Evolutionary conservation across 2,113 vertebrate species (phyloP).

Genomic region (Trematocara zebra): DNA sequence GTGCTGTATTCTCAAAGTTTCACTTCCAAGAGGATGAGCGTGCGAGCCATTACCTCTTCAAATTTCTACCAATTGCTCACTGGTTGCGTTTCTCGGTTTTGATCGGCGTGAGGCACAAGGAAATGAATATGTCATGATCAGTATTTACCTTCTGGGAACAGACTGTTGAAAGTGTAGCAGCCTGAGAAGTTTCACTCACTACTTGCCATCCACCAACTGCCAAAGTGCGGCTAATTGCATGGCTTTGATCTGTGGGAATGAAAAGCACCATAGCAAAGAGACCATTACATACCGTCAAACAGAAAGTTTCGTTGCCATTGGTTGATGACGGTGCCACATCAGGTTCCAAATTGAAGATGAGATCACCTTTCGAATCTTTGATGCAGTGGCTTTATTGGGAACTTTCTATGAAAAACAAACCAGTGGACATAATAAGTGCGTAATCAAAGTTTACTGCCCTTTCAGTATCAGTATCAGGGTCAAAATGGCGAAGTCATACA

Average conservation of each 20-base stretch:
- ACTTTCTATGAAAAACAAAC: background rate
- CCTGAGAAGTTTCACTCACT: background rate
- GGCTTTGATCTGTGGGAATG: background rate
- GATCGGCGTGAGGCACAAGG: background rate
- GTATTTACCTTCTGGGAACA: constrained; percentile 15
- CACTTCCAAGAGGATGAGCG: background rate
- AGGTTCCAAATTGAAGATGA: background rate
- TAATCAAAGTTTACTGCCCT: background rate
- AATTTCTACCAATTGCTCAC: background rate
- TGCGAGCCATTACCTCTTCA: background rate
- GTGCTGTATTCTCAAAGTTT: constrained; percentile 2
- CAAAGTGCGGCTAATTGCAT: background rate
- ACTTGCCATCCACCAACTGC: background rate
- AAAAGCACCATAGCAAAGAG: background rate
- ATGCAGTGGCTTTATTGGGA: background rate
- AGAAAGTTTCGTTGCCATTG: background rate
- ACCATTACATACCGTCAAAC: background rate
- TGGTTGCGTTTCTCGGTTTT: constrained; percentile 51
- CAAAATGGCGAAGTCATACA: background rate
- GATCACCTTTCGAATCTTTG: background rate
- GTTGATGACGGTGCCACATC: background rate
- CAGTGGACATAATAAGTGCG: background rate
- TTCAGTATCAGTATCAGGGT: background rate
- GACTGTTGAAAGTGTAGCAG: background rate
- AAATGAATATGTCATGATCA: constrained; percentile 4